Base-by-base conservation (phyloP, 2,888 invertebrate genomes). In the Macropis europaea region DNA sequence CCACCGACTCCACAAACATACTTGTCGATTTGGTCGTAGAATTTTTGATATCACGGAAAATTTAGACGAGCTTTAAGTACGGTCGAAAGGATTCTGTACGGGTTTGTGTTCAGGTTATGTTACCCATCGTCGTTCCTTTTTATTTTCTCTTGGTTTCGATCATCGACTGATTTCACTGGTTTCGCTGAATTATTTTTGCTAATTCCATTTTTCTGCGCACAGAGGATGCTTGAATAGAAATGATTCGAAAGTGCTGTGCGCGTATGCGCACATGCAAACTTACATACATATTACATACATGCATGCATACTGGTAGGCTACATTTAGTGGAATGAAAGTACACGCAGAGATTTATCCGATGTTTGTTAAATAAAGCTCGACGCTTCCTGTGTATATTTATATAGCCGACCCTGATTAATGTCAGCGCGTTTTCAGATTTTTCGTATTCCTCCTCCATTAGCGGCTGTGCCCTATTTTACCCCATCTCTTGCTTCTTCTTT, bases 311-410 rank as follows among this genome's bases (percentile, higher is more conserved):
- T n/a, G n/a, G n/a, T n/a, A n/a, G n/a, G n/a, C n/a, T n/a, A 36
- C 11, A 66, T 42, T 45, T 13, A 30, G 19, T 4, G 40, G 43
- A 42, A 26, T 19, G 9, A 34, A 63, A 48, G 9, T 13, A n/a
- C 42, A 13, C 9, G 28, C 22, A n/a, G 36, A 66, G 57, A 75
- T 64, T 66, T 66, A 59, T 45, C 11, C 7, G 22, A 11, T n/a
- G 38, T 13, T 38, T 48, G 32, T 19, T 22, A 57, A 75, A 53
- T 48, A 45, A 38, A 47, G 59, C 54, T 73, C 7, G 19, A 28
- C 32, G 53, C 36, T 70, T 73, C 73, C 59, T 50, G 54, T 77
- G 77, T 77, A 59, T 77, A 77, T 77, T 77, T 73, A 54, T 47
- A 15, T 52, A 54, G 50, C 47, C 19, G 28, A 34, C 5, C 15